These are phyloP conservation scores for Drosophila fuyamai DNA, from an alignment of 1,140 invertebrate species.

Conservation along the genomic window DNA sequence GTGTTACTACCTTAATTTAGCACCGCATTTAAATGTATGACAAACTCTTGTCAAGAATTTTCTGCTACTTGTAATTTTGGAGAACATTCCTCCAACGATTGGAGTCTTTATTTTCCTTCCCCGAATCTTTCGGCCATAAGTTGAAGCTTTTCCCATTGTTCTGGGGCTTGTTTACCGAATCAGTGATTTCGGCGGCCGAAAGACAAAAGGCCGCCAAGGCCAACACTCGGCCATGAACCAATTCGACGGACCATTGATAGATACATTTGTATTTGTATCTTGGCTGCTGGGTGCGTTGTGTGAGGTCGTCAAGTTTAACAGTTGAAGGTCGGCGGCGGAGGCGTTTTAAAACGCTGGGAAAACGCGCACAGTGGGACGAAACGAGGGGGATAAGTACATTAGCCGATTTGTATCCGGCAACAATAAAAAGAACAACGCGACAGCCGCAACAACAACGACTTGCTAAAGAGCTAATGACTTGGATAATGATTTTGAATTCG, in stretches of 20 bases:
- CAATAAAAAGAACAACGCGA: constrained; percentile 47
- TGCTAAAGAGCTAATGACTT: constrained; percentile 75
- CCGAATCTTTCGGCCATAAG: neutral
- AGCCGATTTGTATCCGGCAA: constrained; percentile 62
- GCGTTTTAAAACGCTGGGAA: constrained; percentile 39
- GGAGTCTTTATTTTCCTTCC: neutral
- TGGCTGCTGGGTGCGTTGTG: constrained; percentile 5
- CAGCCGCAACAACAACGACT: constrained; percentile 31
- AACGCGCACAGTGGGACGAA: constrained; percentile 13
- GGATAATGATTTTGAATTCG: constrained; percentile 72
- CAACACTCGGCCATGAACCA: constrained; percentile 63
- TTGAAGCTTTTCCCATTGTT: constrained; percentile 16
- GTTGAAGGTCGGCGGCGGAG: constrained; percentile 45
- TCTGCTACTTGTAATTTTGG: too few species aligned
- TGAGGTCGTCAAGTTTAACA: constrained; percentile 52
- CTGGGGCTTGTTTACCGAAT: constrained; percentile 3
- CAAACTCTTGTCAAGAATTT: too few species aligned
- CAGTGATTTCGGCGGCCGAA: neutral
- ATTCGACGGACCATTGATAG: constrained; percentile 42
- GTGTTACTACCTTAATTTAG: too few species aligned
- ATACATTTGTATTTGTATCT: constrained; percentile 25
- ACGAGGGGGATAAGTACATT: constrained; percentile 48
- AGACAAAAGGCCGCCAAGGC: constrained; percentile 38
- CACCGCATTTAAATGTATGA: too few species aligned
- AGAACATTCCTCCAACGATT: too few species aligned